Evolutionary conservation across 2,797 vertebrate species (phyloP), one percentile per base, ranked within the genome.

Genomic region (Lindbergichthys nudifrons): DNA sequence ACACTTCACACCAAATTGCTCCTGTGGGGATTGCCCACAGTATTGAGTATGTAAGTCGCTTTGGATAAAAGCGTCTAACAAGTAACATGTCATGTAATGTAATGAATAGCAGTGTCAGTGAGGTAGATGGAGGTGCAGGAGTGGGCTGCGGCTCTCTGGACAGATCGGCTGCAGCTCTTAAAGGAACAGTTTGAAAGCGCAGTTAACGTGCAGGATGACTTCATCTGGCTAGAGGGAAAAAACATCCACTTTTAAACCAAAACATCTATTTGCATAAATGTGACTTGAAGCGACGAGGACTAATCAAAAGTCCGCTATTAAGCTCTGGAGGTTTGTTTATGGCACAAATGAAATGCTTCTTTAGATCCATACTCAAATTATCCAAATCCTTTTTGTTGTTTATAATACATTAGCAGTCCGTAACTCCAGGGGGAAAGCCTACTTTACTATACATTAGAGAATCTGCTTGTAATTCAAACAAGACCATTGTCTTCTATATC

Each of bases 71-170:
- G n/a, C n/a, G n/a, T n/a, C n/a, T n/a, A n/a, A n/a, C n/a, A n/a
- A n/a, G n/a, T n/a, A n/a, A n/a, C n/a, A n/a, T n/a, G n/a, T n/a
- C n/a, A n/a, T n/a, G n/a, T 87, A 82, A n/a, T n/a, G n/a, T n/a
- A n/a, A n/a, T n/a, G n/a, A 87, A 82, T 84, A 77, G 61, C 70
- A 62, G 54, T 75, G 82, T 86, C 81, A 65, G 60, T 50, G 74
- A 74, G 75, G 70, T 79, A 85, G 81, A 87, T 77, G 79, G 86
- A 90, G 83, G 78, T 82, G 82, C 68, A 60, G 69, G 54, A 14
- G 74, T 69, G 58, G 56, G 63, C 75, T 56, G 66, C 65, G 48
- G 80, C 68, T 65, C 65, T 43, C 50, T 53, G n/a, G 46, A 53
- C 26, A 41, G 14, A 43, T 36, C 41, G 23, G 47, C 66, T 53